Evolutionary conservation across 2,888 invertebrate genomes (phyloP).

Genomic region (Tolmerus cingulatus): DNA sequence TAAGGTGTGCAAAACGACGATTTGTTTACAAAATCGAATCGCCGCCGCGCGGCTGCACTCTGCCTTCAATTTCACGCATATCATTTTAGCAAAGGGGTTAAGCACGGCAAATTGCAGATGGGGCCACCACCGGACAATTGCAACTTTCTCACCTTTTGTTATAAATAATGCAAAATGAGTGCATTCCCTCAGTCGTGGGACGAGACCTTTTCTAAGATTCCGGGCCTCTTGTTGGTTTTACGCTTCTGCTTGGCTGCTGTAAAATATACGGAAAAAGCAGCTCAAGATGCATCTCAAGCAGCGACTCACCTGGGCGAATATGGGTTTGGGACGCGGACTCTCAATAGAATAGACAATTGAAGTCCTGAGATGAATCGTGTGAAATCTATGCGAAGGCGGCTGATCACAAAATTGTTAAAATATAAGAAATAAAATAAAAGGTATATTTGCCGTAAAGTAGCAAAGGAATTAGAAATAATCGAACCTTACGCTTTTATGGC

Average conservation of each 20-base stretch:
- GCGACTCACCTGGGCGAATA: not conserved
- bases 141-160: constrained; percentile 47
- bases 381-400: constrained; percentile 44
- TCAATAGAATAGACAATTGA: not conserved
- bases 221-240: not conserved
- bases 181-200: constrained; percentile 1
- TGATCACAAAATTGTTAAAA: constrained; percentile 36
- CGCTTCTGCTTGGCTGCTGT: not conserved
- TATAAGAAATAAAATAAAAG: not conserved
- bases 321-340: not conserved
- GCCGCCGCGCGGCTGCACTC: constrained; percentile 41
- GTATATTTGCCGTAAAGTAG: not conserved
- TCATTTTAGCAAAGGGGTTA: constrained; percentile 43
- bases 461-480: constrained; percentile 9
- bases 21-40: constrained; percentile 24
- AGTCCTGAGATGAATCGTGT: constrained; percentile 39
- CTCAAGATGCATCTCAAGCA: constrained; percentile 3
- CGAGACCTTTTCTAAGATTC: not conserved
- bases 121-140: constrained; percentile 38
- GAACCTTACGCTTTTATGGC: not conserved
- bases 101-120: constrained; percentile 46
- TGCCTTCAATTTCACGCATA: constrained; percentile 48
- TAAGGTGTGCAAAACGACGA: not conserved
- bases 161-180: constrained; percentile 46
- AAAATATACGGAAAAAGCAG: not conserved